These are phyloP conservation scores for Mungos mungo DNA, from an alignment of 2,113 vertebrate species.

Conservation along the genomic window DNA sequence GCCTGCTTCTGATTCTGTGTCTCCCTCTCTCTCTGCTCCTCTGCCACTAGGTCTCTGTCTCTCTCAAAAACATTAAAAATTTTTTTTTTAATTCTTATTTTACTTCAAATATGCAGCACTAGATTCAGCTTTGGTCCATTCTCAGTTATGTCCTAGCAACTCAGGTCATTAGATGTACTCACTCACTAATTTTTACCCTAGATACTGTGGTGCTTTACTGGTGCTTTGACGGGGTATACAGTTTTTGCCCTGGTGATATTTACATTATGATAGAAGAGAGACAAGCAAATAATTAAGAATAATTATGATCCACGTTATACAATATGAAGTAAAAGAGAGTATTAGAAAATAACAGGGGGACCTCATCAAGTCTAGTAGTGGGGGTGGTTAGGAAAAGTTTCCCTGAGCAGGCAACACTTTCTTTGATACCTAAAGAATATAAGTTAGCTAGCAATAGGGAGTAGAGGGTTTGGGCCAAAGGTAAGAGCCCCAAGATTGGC, in stretches of 20 bases:
- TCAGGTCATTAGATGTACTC: not conserved
- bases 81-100: constrained; percentile 31
- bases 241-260: not conserved
- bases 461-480: not conserved
- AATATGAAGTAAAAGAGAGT: not conserved
- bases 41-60: too few relatives aligned
- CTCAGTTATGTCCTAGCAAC: not conserved
- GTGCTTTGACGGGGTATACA: not conserved
- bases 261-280: constrained; percentile 17
- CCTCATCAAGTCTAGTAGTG: not conserved
- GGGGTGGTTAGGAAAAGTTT: not conserved
- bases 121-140: not conserved
- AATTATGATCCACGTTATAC: not conserved
- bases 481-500: not conserved
- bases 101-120: constrained; percentile 8
- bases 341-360: not conserved
- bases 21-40: too few relatives aligned
- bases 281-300: constrained; percentile 37
- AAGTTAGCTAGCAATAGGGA: not conserved
- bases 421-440: not conserved
- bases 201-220: not conserved
- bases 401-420: not conserved
- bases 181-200: not conserved
- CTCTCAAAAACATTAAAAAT: too few relatives aligned
- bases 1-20: too few relatives aligned